A percentile compares a stretch with the other conserved stretches of the same genome.
phyloP scores from a whole-genome alignment of 2,113 vertebrate genomes.

The Dromas ardeola region DNA sequence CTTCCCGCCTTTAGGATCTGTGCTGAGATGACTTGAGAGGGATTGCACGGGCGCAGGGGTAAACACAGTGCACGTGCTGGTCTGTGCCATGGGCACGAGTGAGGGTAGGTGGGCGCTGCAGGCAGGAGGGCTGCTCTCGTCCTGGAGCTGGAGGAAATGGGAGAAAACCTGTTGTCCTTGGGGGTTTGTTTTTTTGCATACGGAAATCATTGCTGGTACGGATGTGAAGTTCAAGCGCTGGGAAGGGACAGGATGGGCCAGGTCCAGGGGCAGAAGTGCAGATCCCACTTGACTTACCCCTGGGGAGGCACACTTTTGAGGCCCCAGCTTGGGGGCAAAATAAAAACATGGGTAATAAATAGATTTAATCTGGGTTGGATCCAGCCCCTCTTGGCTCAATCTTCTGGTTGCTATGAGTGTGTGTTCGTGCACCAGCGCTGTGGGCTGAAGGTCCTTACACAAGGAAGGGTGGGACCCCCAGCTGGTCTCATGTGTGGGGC shows the following conservation, averaged over 20 bases:
- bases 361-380: background rate
- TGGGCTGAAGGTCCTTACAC: fast-evolving
- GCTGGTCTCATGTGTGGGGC: fast-evolving
- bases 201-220: background rate
- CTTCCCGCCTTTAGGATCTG: background rate
- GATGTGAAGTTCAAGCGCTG: background rate
- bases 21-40: background rate
- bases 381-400: background rate
- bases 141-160: background rate
- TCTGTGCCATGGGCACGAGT: fast-evolving
- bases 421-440: fast-evolving
- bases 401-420: fast-evolving
- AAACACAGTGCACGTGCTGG: fast-evolving
- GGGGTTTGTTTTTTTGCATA: background rate
- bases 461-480: background rate
- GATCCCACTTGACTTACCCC: background rate
- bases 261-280: background rate
- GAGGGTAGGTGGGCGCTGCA: fast-evolving
- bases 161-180: background rate
- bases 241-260: background rate
- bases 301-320: fast-evolving
- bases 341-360: background rate
- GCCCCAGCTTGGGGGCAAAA: background rate
- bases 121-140: background rate
- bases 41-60: fast-evolving